A percentile compares a stretch with the other conserved stretches of the same genome.
Conservation (phyloP, 2,797 vertebrate genomes). For the Eupleurogrammus muticus region DNA sequence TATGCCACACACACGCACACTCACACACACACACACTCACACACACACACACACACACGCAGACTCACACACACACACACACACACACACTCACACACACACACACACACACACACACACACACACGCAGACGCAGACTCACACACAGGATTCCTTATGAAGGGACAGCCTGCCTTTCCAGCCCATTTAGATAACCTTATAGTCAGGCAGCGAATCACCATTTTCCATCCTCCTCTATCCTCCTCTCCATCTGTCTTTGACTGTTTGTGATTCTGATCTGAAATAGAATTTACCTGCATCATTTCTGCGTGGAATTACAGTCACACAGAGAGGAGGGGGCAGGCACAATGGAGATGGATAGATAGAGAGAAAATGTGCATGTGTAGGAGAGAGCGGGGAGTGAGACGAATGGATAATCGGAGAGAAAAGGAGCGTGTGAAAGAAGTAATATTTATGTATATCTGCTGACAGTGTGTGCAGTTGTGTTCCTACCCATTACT, state of each 20-base stretch:
- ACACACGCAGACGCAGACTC: conserved; percentile 1
- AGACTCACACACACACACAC: neutral
- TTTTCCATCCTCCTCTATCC: conserved; percentile 55
- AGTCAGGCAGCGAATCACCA: conserved; percentile 64
- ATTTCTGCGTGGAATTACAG: conserved; percentile 58
- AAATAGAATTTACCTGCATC: conserved; percentile 67
- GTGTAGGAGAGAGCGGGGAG: neutral
- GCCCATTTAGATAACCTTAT: conserved; percentile 67
- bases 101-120: neutral
- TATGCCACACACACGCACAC: no score
- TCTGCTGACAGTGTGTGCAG: neutral
- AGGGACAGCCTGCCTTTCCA: conserved; percentile 51
- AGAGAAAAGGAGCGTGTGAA: conserved; percentile 3
- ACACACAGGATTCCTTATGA: conserved; percentile 27
- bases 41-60: conserved; percentile 4
- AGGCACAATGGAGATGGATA: conserved; percentile 47
- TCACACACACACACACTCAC: neutral
- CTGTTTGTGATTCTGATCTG: conserved; percentile 61
- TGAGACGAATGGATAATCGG: neutral
- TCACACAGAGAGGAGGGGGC: conserved; percentile 39
- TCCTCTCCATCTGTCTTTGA: conserved; percentile 56
- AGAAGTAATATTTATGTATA: neutral
- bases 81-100: no score
- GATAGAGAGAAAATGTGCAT: neutral
- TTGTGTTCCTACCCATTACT: neutral